Percentiles rank a stretch among this genome's conserved stretches.
Evolutionary conservation across 2,797 vertebrate species (phyloP).

Genomic region (Poeciliopsis presidionis): DNA sequence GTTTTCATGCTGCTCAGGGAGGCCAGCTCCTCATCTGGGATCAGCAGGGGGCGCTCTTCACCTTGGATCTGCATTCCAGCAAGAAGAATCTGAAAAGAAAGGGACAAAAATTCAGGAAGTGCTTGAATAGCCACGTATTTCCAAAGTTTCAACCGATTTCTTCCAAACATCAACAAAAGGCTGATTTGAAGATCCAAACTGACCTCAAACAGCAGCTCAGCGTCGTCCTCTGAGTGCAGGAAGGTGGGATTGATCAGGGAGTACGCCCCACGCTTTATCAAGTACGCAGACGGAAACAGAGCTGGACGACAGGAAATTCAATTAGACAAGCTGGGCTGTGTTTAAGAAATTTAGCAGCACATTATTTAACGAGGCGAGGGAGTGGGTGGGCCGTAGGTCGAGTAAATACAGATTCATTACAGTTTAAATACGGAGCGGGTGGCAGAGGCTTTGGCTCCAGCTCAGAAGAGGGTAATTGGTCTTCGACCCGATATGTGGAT

Average conservation of each 20-base stretch:
- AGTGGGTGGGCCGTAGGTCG: slow-evolving; percentile 40
- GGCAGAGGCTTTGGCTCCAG: slow-evolving; percentile 30
- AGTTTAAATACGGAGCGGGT: slow-evolving; percentile 55
- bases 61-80: slow-evolving; percentile 85
- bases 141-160: neutral
- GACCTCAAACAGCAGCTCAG: slow-evolving; percentile 92
- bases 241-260: slow-evolving; percentile 85
- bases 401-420: slow-evolving; percentile 62
- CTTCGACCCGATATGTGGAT: slow-evolving; percentile 35
- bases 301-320: slow-evolving; percentile 73
- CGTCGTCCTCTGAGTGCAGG: slow-evolving; percentile 87
- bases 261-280: slow-evolving; percentile 84
- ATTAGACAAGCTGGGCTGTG: slow-evolving; percentile 36
- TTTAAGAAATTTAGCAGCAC: slow-evolving; percentile 16
- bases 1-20: slow-evolving; percentile 84
- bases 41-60: slow-evolving; percentile 71
- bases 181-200: slow-evolving; percentile 24
- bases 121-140: slow-evolving; percentile 38
- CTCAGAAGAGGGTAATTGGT: slow-evolving; percentile 46
- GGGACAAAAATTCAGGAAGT: neutral
- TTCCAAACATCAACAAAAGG: neutral
- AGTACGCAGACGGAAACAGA: slow-evolving; percentile 88
- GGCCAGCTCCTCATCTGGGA: slow-evolving; percentile 90
- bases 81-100: slow-evolving; percentile 84
- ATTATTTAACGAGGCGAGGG: slow-evolving; percentile 5